Evolutionary conservation across 2,888 invertebrate species (phyloP).

Genomic region (Pyralis farinalis): DNA sequence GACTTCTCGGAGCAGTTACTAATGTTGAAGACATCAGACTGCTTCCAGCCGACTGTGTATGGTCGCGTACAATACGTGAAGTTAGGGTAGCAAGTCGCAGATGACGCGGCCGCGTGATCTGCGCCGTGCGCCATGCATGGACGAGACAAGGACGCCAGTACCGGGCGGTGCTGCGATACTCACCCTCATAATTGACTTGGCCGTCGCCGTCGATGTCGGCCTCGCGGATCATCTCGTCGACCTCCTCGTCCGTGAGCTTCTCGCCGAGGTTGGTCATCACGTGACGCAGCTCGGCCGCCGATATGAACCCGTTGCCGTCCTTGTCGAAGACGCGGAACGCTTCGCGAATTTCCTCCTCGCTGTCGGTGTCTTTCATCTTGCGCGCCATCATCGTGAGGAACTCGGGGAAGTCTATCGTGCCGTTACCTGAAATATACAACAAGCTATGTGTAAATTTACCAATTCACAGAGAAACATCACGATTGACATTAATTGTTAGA

Average conservation of each 20-base stretch:
- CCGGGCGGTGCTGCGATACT: conserved; percentile 32
- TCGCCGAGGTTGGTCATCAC: conserved; percentile 99
- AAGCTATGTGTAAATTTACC: too few relatives aligned
- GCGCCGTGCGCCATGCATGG: not conserved
- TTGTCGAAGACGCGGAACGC: conserved; percentile 99
- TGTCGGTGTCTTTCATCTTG: conserved; percentile 99
- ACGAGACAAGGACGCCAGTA: too few relatives aligned
- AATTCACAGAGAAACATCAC: too few relatives aligned
- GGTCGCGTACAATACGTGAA: too few relatives aligned
- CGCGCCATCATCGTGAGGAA: conserved; percentile 99
- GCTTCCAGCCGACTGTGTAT: too few relatives aligned
- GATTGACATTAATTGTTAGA: too few relatives aligned
- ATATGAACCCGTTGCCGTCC: conserved; percentile 99
- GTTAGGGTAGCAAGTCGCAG: too few relatives aligned
- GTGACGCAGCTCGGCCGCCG: conserved; percentile 98
- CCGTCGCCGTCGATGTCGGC: conserved; percentile 99
- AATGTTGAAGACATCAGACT: too few relatives aligned
- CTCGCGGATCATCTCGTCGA: conserved; percentile 99
- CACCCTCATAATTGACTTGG: conserved; percentile 98
- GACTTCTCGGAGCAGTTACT: too few relatives aligned
- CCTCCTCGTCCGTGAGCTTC: conserved; percentile 99
- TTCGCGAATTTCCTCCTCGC: conserved; percentile 99
- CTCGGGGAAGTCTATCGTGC: conserved; percentile 99
- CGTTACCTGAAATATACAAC: conserved; percentile 88
- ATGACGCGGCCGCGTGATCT: too few relatives aligned